Conservation (phyloP, 2,113 vertebrate genomes). For the Pelecanus crispus region DNA sequence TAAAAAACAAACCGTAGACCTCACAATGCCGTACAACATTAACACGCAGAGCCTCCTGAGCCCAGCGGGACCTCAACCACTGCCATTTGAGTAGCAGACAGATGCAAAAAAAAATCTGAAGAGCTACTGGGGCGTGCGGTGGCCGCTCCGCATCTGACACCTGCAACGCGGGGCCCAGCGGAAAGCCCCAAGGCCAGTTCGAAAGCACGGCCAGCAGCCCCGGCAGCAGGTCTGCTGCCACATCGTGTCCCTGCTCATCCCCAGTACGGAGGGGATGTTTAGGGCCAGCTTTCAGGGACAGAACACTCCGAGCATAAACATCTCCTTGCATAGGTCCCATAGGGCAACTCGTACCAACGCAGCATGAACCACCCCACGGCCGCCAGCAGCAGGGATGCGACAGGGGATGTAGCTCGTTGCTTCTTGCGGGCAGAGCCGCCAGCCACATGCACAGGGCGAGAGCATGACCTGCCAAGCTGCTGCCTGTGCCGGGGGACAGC, state of each 20-base stretch:
- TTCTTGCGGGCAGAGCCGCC: not conserved
- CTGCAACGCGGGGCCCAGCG: fast-evolving
- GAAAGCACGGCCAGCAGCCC: not conserved
- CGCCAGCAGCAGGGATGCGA: fast-evolving
- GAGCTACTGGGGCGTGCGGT: fast-evolving
- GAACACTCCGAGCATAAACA: not conserved
- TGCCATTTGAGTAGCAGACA: not conserved
- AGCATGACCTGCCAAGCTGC: fast-evolving
- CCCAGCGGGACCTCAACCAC: not conserved
- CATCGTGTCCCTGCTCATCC: fast-evolving
- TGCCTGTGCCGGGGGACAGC: not conserved
- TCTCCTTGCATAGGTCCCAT: not conserved
- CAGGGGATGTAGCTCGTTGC: not conserved
- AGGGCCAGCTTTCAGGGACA: not conserved
- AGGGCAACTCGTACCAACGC: fast-evolving
- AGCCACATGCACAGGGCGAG: fast-evolving
- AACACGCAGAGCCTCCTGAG: not conserved
- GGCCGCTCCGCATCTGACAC: not conserved
- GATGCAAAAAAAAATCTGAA: not conserved
- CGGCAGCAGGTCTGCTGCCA: not conserved
- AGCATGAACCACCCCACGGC: fast-evolving
- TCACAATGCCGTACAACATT: fast-evolving
- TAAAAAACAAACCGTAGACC: not conserved
- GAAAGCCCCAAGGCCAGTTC: not conserved
- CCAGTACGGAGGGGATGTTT: fast-evolving